Evolutionary conservation across 1,140 invertebrate species (phyloP).

Genomic region (Pseudomyrmex dendroicus): DNA sequence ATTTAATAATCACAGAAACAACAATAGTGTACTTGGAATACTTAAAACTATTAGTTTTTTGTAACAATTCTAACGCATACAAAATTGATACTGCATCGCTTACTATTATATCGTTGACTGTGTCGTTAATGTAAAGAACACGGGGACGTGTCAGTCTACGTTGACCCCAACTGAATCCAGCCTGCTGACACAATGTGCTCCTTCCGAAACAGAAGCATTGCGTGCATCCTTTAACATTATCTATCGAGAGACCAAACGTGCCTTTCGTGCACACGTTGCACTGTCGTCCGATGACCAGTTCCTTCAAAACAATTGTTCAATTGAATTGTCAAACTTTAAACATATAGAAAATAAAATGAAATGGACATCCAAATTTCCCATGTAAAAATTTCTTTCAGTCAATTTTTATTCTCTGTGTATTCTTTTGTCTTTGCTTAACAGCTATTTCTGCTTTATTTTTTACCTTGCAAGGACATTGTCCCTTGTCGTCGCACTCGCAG

Average conservation of each 20-base stretch:
- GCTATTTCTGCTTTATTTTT: neutral
- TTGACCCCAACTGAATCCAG: conserved; percentile 91
- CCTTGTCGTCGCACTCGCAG: conserved; percentile 91
- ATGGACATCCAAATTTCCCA: too few relatives aligned
- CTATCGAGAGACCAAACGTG: conserved; percentile 91
- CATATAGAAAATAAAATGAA: neutral
- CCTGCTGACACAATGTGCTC: conserved; percentile 91
- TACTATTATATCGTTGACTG: conserved; percentile 84
- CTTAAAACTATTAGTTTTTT: neutral
- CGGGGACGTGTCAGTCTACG: conserved; percentile 87
- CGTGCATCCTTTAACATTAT: conserved; percentile 93
- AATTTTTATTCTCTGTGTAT: too few relatives aligned
- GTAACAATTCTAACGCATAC: neutral
- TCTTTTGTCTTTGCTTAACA: neutral
- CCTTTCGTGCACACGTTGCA: conserved; percentile 94
- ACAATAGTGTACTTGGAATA: neutral
- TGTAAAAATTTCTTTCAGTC: neutral
- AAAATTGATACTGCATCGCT: conserved; percentile 61
- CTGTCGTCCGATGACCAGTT: conserved; percentile 91
- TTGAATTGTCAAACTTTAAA: neutral
- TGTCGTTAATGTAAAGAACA: conserved; percentile 85
- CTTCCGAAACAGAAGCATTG: conserved; percentile 96
- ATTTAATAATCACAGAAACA: neutral
- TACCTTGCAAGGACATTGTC: conserved; percentile 95
- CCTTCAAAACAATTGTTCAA: conserved; percentile 81